Evolutionary conservation across 2,888 invertebrate species (phyloP), one percentile per base, ranked within the genome.

Genomic region (Lasioglossum villosulum): DNA sequence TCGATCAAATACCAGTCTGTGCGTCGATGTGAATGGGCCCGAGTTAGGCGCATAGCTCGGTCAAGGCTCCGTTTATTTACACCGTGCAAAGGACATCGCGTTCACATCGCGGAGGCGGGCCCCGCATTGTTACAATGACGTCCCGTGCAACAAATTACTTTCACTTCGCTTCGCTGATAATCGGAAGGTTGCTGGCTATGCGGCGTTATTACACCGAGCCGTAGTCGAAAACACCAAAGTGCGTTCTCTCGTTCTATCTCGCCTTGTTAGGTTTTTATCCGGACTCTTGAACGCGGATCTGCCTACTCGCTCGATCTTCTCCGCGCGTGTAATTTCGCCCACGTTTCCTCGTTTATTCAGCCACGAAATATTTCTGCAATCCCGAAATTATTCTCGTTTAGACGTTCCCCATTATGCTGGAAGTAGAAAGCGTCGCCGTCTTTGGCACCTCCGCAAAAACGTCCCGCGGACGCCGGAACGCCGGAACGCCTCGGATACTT

Each of bases 31-130:
- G 63, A 84, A 88, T 80, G 83, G 72, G 68, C 23, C 75, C 52
- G 52, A 82, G 75, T 39, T 52, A n/a, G 52, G 52, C 23, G 23
- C 59, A 27, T 72, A 82, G 90, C 89, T 90, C 90, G 90, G 90
- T 90, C 90, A 90, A 90, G 90, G 90, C 90, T 90, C 80, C 89
- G 85, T 90, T 88, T 90, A 90, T 90, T 90, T 90, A 90, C 90
- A 89, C 87, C 83, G 83, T 74, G 89, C 86, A 91, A 91, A 90
- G 90, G 90, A 90, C 90, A 91, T 86, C 84, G 85, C 90, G 90
- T 90, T 90, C 90, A 88, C 90, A 90, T 89, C 86, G 87, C 63
- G 85, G 66, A 73, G 84, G 75, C 81, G 80, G 80, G 84, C 27
- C 63, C 23, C 48, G 63, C 83, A 84, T 88, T 84, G 88, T 86